Base-by-base conservation (phyloP, 2,888 invertebrate species). In the Pseudococcus viburni region DNA sequence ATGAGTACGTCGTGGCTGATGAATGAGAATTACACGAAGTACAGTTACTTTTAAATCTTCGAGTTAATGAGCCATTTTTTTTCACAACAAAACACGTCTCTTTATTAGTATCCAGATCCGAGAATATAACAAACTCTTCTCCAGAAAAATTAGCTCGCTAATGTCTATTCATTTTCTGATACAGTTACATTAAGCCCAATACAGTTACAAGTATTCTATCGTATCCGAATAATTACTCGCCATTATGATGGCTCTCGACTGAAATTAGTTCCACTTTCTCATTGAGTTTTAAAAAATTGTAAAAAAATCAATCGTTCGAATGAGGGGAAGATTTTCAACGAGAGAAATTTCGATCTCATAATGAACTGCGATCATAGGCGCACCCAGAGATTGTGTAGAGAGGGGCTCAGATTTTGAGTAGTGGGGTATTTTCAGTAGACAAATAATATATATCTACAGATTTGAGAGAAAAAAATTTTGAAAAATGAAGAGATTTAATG, bases 241-340 rank as follows among this genome's bases (percentile, higher is more conserved):
- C 59, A 59, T 59, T 59, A 59, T 59, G 11, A n/a, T 6, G 19
- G 1, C 59, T 59, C 19, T 59, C 59, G 59, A 59, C 59, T 59
- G 0, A 59, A 59, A 59, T 59, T 59, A 59, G 59, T 59, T 59
- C 19, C 59, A 19, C 59, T 59, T 59, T 59, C 59, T 59, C 59
- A 33, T 33, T 2, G 26, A 33, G 26, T 33, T 33, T 33, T 33
- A 33, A 33, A 33, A 33, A 33, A 33, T 33, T 33, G 26, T 33
- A 33, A 33, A 33, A 33, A 33, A 33, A 33, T 33, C 26, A 33
- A 33, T n/a, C n/a, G n/a, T 33, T 33, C 26, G 3, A 33, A 33
- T 3, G 26, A 33, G 26, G 26, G 26, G 26, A 33, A 33, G 26
- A 33, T 33, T 33, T 33, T 33, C 1, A 33, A 33, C 26, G 26